Conservation (phyloP, 2,888 invertebrate species). For the Tenthredo scrophulariae region DNA sequence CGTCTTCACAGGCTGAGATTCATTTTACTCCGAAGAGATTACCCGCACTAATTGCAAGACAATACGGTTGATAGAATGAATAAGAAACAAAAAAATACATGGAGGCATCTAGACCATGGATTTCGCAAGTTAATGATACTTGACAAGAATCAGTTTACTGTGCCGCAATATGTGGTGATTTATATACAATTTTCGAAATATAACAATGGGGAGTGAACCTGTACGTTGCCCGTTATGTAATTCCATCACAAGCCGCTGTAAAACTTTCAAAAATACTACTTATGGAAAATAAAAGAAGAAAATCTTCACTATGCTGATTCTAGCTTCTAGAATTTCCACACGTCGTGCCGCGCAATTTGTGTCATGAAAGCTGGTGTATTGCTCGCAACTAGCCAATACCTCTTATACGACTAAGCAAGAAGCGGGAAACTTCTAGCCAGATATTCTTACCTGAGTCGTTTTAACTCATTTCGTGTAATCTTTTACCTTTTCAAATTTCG, state of each 20-base stretch:
- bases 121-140: not conserved
- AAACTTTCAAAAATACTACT: not conserved
- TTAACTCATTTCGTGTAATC: not conserved
- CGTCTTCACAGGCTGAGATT: not conserved
- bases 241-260: not conserved
- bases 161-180: constrained; percentile 4
- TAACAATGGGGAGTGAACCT: not conserved
- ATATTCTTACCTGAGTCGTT: not conserved
- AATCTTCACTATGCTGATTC: not conserved
- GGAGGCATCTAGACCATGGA: not conserved
- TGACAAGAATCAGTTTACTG: not conserved
- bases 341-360: not conserved
- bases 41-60: not conserved
- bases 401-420: not conserved
- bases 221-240: not conserved
- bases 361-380: not conserved
- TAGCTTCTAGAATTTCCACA: not conserved
- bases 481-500: not conserved
- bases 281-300: not conserved
- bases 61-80: not conserved
- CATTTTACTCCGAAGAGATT: not conserved
- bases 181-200: not conserved
- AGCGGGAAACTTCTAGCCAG: not conserved
- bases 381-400: not conserved
- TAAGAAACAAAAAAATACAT: not conserved